phyloP scores from a whole-genome alignment of 2,797 vertebrate species.

The Brachyrhaphis roseni region DNA sequence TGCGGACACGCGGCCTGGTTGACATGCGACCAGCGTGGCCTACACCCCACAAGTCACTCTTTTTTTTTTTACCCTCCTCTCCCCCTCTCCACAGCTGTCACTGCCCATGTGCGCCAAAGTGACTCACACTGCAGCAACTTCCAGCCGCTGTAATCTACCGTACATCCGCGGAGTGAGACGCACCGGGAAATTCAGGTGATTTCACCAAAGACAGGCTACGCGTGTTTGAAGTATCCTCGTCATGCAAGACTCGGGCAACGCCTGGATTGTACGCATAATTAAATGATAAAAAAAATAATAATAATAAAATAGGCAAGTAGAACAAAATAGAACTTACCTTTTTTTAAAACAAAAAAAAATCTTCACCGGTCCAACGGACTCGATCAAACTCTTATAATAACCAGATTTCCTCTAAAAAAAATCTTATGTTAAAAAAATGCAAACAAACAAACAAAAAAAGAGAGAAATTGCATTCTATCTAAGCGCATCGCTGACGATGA shows the following conservation, averaged over 20 bases:
- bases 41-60: conserved; percentile 57
- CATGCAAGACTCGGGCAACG: conserved; percentile 16
- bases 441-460: not conserved
- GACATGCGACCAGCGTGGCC: conserved; percentile 66
- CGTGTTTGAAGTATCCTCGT: conserved; percentile 13
- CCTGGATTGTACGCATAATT: not conserved
- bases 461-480: not conserved
- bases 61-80: conserved; percentile 1
- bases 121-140: conserved; percentile 89
- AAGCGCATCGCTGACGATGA: not conserved
- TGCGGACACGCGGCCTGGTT: conserved; percentile 58
- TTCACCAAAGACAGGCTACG: not conserved
- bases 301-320: not conserved
- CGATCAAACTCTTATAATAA: conserved; percentile 43
- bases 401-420: conserved; percentile 13
- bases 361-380: conserved; percentile 26
- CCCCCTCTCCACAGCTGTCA: conserved; percentile 63
- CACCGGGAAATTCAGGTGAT: conserved; percentile 30
- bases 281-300: not conserved
- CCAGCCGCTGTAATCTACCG: conserved; percentile 75
- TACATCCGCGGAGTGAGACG: conserved; percentile 65
- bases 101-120: conserved; percentile 86
- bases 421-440: not conserved
- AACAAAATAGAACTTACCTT: conserved; percentile 56
- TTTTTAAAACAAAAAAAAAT: not conserved